Evolutionary conservation across 1,140 invertebrate species (phyloP).

Genomic region (Lucilia sericata): DNA sequence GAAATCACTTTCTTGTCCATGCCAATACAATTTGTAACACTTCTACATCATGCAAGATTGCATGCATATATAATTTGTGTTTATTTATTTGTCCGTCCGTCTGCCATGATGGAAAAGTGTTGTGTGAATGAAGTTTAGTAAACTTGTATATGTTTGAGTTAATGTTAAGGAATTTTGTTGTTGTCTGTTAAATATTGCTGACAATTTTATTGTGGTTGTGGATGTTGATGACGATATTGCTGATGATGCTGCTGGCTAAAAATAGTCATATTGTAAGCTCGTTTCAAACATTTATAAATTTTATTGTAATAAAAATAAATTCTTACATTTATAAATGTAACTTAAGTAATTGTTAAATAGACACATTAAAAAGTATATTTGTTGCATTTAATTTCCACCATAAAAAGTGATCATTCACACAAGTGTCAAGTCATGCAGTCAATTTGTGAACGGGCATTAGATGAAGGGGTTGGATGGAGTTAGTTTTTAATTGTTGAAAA

Average conservation of each 20-base stretch:
- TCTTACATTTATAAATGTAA: not conserved
- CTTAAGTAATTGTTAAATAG: constrained; percentile 13
- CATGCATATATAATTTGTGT: no score
- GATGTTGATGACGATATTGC: not conserved
- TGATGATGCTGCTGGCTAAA: constrained; percentile 19
- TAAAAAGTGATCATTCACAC: constrained; percentile 3
- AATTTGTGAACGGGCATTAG: not conserved
- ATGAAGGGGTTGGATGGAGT: not conserved
- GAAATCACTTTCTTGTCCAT: no score
- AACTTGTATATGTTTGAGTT: no score
- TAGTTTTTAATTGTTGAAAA: not conserved
- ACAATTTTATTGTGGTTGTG: not conserved
- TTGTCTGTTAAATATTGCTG: not conserved
- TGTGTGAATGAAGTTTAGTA: no score
- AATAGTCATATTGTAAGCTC: not conserved
- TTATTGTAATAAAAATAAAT: not conserved
- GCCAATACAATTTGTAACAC: no score
- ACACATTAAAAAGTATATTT: not conserved
- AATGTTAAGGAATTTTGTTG: not conserved
- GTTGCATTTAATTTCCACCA: not conserved
- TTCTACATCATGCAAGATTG: no score
- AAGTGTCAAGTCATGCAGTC: not conserved
- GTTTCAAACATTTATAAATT: not conserved
- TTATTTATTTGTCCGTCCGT: no score
- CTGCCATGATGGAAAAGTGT: no score